phyloP scores from a whole-genome alignment of 2,113 vertebrate species.

The Bos javanicus region DNA sequence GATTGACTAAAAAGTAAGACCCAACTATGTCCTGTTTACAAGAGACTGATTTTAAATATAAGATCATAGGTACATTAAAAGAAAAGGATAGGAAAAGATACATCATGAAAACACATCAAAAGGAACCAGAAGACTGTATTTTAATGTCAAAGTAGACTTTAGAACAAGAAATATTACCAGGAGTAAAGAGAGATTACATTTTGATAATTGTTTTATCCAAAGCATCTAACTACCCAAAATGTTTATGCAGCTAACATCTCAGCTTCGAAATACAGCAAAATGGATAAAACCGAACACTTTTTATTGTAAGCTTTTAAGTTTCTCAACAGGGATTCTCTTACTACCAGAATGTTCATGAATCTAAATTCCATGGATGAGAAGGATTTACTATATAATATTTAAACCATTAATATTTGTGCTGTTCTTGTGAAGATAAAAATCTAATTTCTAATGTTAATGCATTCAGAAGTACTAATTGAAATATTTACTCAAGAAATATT shows the following conservation, averaged over 20 bases:
- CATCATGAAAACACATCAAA: not conserved
- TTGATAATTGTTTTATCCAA: not conserved
- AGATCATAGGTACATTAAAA: not conserved
- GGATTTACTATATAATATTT: not conserved
- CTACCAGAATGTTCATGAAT: not conserved
- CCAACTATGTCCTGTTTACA: not conserved
- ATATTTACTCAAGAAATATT: slow-evolving; percentile 11
- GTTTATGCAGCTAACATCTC: not conserved
- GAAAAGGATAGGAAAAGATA: not conserved
- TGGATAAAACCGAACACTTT: not conserved
- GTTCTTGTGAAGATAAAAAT: not conserved
- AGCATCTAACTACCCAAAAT: not conserved
- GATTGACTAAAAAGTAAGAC: not conserved
- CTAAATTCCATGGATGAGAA: not conserved
- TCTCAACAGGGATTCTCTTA: not conserved
- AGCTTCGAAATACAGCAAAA: not conserved
- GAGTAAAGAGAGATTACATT: not conserved
- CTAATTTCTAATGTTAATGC: not conserved
- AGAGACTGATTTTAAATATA: not conserved
- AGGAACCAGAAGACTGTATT: not conserved
- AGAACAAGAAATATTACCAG: not conserved
- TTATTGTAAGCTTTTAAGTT: not conserved
- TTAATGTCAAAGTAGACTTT: not conserved
- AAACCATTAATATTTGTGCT: not conserved
- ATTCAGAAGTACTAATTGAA: not conserved